Evolutionary conservation across 2,888 invertebrate genomes (phyloP).

Genomic region (Lepeophtheirus nordmannii): DNA sequence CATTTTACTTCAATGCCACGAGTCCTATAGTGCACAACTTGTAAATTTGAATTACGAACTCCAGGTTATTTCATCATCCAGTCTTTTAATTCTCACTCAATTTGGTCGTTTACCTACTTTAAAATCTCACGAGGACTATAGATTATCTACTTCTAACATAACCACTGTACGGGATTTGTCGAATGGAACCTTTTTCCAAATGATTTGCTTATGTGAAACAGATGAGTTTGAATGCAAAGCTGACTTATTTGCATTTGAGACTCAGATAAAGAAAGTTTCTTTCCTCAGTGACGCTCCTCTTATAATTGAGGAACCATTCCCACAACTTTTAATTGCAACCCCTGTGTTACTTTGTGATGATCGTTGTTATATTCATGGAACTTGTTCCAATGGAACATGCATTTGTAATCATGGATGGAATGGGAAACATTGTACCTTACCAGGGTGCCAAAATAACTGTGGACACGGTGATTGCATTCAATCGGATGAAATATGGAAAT

Average conservation of each 20-base stretch:
- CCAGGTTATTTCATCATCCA: neutral
- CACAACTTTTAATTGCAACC: neutral
- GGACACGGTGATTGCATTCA: conserved; percentile 75
- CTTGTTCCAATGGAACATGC: conserved; percentile 94
- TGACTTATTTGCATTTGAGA: neutral
- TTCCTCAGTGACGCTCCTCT: neutral
- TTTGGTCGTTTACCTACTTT: neutral
- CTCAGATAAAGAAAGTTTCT: neutral
- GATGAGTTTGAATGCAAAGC: neutral
- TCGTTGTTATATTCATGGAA: conserved; percentile 91
- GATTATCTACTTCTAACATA: neutral
- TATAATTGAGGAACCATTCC: neutral
- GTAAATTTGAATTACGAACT: neutral
- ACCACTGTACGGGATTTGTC: neutral
- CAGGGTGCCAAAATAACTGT: conserved; percentile 67
- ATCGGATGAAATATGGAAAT: conserved; percentile 57
- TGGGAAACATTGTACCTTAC: conserved; percentile 82
- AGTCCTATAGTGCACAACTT: neutral
- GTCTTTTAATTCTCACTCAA: neutral
- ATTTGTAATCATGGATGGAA: conserved; percentile 93
- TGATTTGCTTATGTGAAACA: neutral
- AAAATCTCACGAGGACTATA: neutral
- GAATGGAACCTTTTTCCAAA: neutral
- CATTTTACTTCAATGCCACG: neutral
- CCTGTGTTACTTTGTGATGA: conserved; percentile 50